Conservation (phyloP, 2,888 invertebrate species). For the Venusia cambrica region DNA sequence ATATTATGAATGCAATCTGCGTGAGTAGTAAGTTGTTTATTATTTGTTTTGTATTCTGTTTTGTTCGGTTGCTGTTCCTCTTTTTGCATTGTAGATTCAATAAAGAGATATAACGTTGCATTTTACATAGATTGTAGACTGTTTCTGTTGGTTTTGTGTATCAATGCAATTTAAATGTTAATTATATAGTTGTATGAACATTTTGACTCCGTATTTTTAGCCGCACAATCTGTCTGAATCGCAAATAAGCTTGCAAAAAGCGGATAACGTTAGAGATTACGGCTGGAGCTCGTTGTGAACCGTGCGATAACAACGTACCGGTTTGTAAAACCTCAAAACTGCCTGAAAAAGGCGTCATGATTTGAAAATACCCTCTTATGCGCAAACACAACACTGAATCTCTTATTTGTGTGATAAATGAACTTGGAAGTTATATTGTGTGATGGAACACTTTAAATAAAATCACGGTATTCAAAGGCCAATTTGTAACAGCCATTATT, state of each 20-base stretch:
- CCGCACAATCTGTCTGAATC: constrained; percentile 10
- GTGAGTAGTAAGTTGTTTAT: constrained; percentile 20
- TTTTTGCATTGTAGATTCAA: no score
- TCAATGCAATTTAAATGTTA: no score
- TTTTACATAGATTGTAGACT: no score
- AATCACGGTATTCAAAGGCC: constrained; percentile 38
- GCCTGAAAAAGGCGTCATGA: constrained; percentile 52
- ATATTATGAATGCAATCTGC: constrained; percentile 29
- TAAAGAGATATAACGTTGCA: no score
- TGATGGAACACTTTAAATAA: no score
- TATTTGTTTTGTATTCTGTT: constrained; percentile 15
- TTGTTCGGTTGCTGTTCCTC: no score
- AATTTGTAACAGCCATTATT: constrained; percentile 3
- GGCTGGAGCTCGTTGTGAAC: constrained; percentile 52
- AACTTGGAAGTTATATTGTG: constrained; percentile 78
- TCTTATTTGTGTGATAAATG: constrained; percentile 79
- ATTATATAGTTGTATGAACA: no score
- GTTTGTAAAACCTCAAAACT: constrained; percentile 55
- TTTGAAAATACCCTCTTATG: constrained; percentile 63
- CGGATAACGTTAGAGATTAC: constrained; percentile 42
- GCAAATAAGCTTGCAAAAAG: constrained; percentile 31
- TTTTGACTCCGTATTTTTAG: no score
- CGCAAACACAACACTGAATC: constrained; percentile 74
- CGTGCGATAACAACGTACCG: constrained; percentile 60
- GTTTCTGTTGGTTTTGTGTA: neutral